Evolutionary conservation across 2,797 vertebrate species (phyloP).

Genomic region (Poliocrania exsul): DNA sequence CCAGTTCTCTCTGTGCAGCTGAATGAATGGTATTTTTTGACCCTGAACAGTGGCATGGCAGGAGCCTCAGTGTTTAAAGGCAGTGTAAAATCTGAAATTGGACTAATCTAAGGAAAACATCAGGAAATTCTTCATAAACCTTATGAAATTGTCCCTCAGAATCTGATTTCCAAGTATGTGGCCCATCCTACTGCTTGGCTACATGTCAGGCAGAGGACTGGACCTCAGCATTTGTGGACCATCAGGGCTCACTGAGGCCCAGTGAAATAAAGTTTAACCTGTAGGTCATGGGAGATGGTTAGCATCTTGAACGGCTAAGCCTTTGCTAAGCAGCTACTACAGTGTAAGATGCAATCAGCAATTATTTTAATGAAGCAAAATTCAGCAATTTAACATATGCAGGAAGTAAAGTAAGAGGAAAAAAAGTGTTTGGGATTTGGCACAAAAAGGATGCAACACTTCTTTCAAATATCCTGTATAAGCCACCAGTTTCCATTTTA

Average conservation of each 20-base stretch:
- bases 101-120: neutral
- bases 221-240: neutral
- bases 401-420: neutral
- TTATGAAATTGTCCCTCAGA: neutral
- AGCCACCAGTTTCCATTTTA: neutral
- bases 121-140: neutral
- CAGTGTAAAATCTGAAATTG: neutral
- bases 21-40: neutral
- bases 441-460: neutral
- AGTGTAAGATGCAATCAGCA: slow-evolving; percentile 47
- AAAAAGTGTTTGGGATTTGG: neutral
- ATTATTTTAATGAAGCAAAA: slow-evolving; percentile 60
- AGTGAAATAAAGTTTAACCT: neutral
- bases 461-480: neutral
- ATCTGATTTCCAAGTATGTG: neutral
- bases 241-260: neutral
- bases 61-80: neutral
- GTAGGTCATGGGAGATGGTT: neutral
- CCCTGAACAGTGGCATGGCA: neutral
- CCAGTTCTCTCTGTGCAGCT: neutral
- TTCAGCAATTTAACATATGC: slow-evolving; percentile 7
- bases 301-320: neutral
- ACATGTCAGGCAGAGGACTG: neutral
- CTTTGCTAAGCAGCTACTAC: slow-evolving; percentile 3
- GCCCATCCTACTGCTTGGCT: neutral